Evolutionary conservation across 2,888 invertebrate genomes (phyloP), one percentile per base, ranked within the genome.

Genomic region (Habrosyne pyritoides): DNA sequence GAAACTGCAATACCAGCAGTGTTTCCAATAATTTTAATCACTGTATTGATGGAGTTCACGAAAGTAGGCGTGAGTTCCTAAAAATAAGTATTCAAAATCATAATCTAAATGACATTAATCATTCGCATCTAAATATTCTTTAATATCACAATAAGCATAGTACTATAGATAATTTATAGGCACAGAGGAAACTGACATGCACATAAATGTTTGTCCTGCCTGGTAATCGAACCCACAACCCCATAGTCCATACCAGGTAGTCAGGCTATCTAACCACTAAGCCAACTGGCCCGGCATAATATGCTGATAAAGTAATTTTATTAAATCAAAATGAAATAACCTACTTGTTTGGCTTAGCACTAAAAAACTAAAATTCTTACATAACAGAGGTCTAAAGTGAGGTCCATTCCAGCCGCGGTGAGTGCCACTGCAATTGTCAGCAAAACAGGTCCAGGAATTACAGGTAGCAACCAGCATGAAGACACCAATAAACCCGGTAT

Each of bases 51-150:
- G 12, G 95, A 94, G 46, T 95, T 96, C 1, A 95, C 95, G 73
- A 94, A 96, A 70, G 94, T 96, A 0, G 96, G 96, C 0, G 96
- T 94, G 55, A 96, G 82, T 81, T 96, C 96, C 89, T 96, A 94
- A 51, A 94, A 83, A 53, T 47, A 7, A 60, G 24, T 47, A 56
- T n/a, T n/a, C n/a, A n/a, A n/a, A n/a, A n/a, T n/a, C n/a, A n/a
- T n/a, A n/a, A n/a, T n/a, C n/a, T n/a, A n/a, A n/a, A n/a, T n/a
- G n/a, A n/a, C n/a, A n/a, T n/a, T n/a, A n/a, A n/a, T n/a, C n/a
- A n/a, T n/a, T n/a, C n/a, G n/a, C n/a, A n/a, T n/a, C n/a, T n/a
- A n/a, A n/a, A n/a, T n/a, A n/a, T n/a, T n/a, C n/a, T n/a, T n/a
- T n/a, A n/a, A n/a, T n/a, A n/a, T n/a, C n/a, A n/a, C n/a, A n/a